phyloP scores from a whole-genome alignment of 2,113 vertebrate species.

The Camelus bactrianus region DNA sequence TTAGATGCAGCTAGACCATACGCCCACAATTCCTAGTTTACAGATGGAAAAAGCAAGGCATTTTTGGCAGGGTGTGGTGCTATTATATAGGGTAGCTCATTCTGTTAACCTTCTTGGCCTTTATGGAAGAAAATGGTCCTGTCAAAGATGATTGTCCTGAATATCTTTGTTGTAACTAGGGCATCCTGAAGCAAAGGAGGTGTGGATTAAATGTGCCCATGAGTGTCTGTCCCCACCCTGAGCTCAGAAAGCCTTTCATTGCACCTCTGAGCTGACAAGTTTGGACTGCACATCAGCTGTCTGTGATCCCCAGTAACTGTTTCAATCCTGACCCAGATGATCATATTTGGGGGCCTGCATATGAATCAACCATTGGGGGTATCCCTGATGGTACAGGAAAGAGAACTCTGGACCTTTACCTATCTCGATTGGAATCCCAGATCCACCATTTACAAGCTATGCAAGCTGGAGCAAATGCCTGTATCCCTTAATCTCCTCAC shows the following conservation, averaged over 20 bases:
- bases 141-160: neutral
- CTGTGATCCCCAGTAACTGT: neutral
- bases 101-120: neutral
- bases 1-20: neutral
- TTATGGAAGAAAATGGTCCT: neutral
- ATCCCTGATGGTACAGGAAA: neutral
- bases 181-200: neutral
- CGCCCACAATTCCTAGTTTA: neutral
- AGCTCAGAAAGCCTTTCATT: neutral
- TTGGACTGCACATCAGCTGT: accelerated
- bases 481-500: neutral
- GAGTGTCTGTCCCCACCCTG: neutral
- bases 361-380: neutral
- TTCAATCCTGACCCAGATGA: neutral
- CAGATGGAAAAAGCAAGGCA: neutral
- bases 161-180: neutral
- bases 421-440: too few species aligned
- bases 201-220: neutral
- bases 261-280: neutral
- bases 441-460: neutral
- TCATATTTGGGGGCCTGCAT: neutral
- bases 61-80: too few species aligned
- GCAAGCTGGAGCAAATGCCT: neutral
- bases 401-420: neutral
- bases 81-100: neutral